These are phyloP conservation scores for Pseudonaja textilis DNA, from an alignment of 2,113 vertebrate species.

Conservation along the genomic window DNA sequence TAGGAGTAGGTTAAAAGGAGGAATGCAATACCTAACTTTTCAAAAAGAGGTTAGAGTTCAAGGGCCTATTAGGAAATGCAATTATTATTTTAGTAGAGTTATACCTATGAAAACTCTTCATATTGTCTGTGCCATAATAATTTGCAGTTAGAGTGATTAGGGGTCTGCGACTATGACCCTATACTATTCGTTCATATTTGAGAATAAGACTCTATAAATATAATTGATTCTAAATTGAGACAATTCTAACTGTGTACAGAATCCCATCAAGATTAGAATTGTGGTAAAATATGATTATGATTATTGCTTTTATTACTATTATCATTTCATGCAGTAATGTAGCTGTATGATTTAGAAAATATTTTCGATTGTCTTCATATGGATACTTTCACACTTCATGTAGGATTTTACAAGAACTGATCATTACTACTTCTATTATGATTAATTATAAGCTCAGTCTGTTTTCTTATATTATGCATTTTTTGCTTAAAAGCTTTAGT, in stretches of 20 bases:
- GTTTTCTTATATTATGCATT: background rate
- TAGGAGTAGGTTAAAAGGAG: accelerated
- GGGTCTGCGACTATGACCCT: background rate
- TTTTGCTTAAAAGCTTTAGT: background rate
- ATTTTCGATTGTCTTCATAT: background rate
- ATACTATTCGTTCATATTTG: background rate
- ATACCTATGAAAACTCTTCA: background rate
- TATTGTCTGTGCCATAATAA: background rate
- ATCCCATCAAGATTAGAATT: background rate
- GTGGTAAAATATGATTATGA: background rate
- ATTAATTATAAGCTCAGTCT: background rate
- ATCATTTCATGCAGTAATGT: background rate
- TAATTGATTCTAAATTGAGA: background rate
- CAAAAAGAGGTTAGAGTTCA: accelerated
- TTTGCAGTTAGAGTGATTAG: background rate
- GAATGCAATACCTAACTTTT: background rate
- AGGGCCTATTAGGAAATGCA: background rate
- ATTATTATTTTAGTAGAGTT: background rate
- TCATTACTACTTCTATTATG: background rate
- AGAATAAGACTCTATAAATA: background rate
- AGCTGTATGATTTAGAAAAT: background rate
- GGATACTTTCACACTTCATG: background rate
- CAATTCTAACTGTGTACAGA: background rate
- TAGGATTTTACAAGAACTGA: background rate
- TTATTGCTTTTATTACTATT: background rate